Base-by-base conservation (phyloP, 2,113 vertebrate species). In the Alosa alosa region DNA sequence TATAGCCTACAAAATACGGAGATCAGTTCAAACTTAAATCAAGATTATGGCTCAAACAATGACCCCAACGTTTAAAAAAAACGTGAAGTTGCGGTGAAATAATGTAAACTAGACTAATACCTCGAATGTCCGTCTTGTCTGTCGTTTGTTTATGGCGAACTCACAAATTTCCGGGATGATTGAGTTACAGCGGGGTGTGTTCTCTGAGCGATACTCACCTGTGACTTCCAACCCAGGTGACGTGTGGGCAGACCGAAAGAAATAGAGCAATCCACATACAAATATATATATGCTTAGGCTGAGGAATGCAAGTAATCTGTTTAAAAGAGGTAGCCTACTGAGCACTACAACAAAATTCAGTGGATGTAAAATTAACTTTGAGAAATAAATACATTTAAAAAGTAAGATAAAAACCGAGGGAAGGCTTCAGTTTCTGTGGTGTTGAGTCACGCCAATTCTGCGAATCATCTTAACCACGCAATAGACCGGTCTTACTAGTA, bases 151-250 rank as follows among this genome's bases (percentile, higher is more conserved):
- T 0, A 44, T 46, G 81, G 84, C 86, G 50, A 17, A 13, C 41
- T 46, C 52, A 82, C 72, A 82, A 50, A 82, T 83, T 91, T 91
- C 94, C 92, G 91, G 89, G 75, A 81, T 86, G 81, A 49, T 22
- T 89, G n/a, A 52, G 90, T 91, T 91, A 89, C 90, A 86, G 83
- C 15, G 88, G 91, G 92, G 92, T 88, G 93, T 93, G 91, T 85
- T 90, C 60, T 81, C 47, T 18, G 18, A 10, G 47, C 47, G 86
- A 46, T 87, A 90, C 86, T 81, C 46, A 91, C 88, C 87, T 85
- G 86, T 1, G 72, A 78, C 72, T 31, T 39, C 72, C 72, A 41
- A 78, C 31, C 72, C 72, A 78, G 72, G 72, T 78, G 68, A 39
- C 68, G 68, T 2, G 31, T 78, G 31, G 64, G 64, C 31, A 41